Evolutionary conservation across 1,140 invertebrate species (phyloP).

Genomic region (Ganaspis sp.): DNA sequence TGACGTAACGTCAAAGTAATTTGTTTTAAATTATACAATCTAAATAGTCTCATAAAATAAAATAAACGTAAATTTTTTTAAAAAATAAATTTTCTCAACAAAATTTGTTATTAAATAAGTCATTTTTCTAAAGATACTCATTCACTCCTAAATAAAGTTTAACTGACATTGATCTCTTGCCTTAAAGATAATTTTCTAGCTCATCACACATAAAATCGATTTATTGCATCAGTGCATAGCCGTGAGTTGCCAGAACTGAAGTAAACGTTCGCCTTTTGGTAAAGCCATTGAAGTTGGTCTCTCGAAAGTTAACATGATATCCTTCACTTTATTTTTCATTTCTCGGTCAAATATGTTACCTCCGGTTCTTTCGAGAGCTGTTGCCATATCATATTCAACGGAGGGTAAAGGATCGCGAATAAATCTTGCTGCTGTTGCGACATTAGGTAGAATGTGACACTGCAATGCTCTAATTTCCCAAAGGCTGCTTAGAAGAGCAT

Average conservation of each 20-base stretch:
- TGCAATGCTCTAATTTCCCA: constrained; percentile 92
- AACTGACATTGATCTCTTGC: not conserved
- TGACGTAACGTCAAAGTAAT: not conserved
- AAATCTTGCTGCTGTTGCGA: constrained; percentile 83
- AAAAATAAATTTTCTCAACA: not conserved
- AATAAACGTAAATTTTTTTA: not conserved
- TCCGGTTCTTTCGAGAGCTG: constrained; percentile 79
- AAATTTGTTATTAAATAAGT: not conserved
- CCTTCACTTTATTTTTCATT: constrained; percentile 79
- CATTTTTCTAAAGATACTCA: no score
- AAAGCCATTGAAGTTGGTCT: constrained; percentile 76
- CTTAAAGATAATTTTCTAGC: not conserved
- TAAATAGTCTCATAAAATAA: not conserved
- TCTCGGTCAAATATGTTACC: constrained; percentile 81
- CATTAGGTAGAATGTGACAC: constrained; percentile 84
- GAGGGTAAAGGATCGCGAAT: constrained; percentile 82
- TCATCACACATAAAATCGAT: not conserved
- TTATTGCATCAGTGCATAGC: constrained; percentile 5
- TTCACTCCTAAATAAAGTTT: not conserved
- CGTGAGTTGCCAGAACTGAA: constrained; percentile 77
- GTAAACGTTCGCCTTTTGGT: constrained; percentile 74
- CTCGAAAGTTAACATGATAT: constrained; percentile 81
- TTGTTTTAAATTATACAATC: not conserved
- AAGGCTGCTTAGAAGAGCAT: constrained; percentile 90
- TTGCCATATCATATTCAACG: constrained; percentile 82